Base-by-base conservation (phyloP, 2,797 vertebrate species). In the Aeoliscus strigatus region DNA sequence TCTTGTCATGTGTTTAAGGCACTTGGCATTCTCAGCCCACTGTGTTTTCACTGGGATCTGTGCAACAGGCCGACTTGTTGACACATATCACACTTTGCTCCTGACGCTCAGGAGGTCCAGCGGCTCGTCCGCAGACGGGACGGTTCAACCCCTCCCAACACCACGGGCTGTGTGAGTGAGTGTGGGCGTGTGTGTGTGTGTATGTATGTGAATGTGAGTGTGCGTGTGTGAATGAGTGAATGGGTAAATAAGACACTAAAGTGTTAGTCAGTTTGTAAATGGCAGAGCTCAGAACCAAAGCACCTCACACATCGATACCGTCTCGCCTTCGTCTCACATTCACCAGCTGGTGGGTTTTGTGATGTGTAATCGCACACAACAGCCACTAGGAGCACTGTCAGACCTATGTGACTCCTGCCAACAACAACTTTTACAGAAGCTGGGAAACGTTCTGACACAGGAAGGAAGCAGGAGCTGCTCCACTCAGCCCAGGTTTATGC, bases 1-100 rank as follows among this genome's bases (percentile, higher is more conserved):
- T 84, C 77, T 86, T 87, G 86, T 87, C 87, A 88, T 85, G 84
- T 88, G 84, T 87, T 87, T 73, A 83, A 83, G 73, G 76, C 69
- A 83, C 81, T 86, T 87, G 84, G 84, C 82, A 80, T 80, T 80
- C 75, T 79, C 66, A 76, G 53, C 77, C 75, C 64, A 69, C 55
- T 71, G 63, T 78, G 77, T 77, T 59, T 58, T 46, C 45, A 47
- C 62, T 39, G 59, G 38, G 56, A 84, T 77, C 66, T 16, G 41
- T 53, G 65, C 27, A 6, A 41, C 61, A 43, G 59, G 49, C 33
- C 51, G 73, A 80, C 68, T 82, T 77, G 63, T 72, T 77, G 74
- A 77, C 49, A 70, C 44, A 72, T 79, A 80, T 54, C 71, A 31
- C 67, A 62, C 43, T 66, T 77, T 55, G 60, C 40, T 30, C 6